phyloP scores from a whole-genome alignment of 2,113 vertebrate species.

The Peromyscus polionotus region DNA sequence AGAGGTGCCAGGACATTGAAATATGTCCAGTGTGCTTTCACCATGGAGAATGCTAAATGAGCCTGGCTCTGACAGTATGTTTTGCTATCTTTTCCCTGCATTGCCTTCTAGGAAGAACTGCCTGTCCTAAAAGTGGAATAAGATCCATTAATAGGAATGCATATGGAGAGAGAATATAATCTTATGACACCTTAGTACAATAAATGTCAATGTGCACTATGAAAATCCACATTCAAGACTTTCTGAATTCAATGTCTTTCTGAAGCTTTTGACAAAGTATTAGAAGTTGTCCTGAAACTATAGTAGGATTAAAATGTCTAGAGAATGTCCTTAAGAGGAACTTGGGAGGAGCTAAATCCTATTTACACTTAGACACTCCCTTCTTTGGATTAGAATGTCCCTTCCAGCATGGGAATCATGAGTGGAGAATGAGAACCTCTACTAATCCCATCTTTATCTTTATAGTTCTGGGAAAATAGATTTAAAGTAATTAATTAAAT shows the following conservation, averaged over 20 bases:
- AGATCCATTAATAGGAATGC: not conserved
- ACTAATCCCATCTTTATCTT: not conserved
- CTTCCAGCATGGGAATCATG: not conserved
- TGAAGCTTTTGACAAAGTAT: not conserved
- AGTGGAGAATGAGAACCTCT: not conserved
- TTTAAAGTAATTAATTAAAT: not conserved
- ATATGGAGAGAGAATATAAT: not conserved
- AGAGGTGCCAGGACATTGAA: not conserved
- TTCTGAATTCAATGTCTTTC: not conserved
- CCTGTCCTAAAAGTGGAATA: not conserved
- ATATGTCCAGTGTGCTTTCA: not conserved
- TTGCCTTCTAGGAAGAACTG: not conserved
- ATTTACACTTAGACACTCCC: not conserved
- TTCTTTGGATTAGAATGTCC: not conserved
- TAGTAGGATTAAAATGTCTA: not conserved
- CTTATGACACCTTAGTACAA: not conserved
- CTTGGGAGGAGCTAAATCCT: not conserved
- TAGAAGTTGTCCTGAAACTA: not conserved
- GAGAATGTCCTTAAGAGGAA: not conserved
- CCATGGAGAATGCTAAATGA: not conserved
- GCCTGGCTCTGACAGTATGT: fast-evolving
- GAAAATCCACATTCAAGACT: not conserved
- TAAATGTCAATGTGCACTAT: not conserved
- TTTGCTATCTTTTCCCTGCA: not conserved
- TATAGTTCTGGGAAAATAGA: not conserved